phyloP scores from a whole-genome alignment of 2,888 invertebrate genomes.

The Hypena proboscidalis region DNA sequence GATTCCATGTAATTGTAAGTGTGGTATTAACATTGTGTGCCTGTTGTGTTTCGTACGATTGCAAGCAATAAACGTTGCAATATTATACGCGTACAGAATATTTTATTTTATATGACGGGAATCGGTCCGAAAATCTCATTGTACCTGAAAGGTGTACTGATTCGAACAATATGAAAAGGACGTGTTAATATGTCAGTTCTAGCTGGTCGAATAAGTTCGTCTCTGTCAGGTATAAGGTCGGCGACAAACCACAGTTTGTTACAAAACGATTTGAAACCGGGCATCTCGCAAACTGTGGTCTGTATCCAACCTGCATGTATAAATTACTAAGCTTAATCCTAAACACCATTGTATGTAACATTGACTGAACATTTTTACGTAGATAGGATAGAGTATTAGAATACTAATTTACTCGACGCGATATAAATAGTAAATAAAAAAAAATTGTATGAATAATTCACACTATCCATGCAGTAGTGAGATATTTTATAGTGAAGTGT shows the following conservation, averaged over 20 bases:
- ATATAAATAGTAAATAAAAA: conserved; percentile 49
- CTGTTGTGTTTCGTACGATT: conserved; percentile 64
- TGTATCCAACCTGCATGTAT: conserved; percentile 41
- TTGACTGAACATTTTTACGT: conserved; percentile 84
- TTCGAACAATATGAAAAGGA: no score
- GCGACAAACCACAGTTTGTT: conserved; percentile 51
- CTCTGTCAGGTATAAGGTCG: no score
- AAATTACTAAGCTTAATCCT: conserved; percentile 64
- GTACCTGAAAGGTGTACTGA: no score
- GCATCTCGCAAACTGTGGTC: conserved; percentile 41
- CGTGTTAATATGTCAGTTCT: no score
- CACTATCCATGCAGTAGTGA: conserved; percentile 67
- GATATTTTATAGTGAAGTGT: conserved; percentile 65
- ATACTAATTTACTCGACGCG: conserved; percentile 56
- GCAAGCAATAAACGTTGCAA: conserved; percentile 74
- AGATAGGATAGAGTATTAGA: conserved; percentile 68
- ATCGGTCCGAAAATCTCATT: conserved; percentile 55
- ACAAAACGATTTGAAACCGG: conserved; percentile 49
- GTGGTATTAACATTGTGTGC: conserved; percentile 62
- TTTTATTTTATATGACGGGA: conserved; percentile 52
- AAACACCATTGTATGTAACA: conserved; percentile 83
- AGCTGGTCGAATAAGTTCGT: no score
- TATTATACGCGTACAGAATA: conserved; percentile 53
- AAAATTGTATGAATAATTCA: conserved; percentile 44
- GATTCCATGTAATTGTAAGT: conserved; percentile 64